A percentile compares a stretch with the other conserved stretches of the same genome.
Evolutionary conservation across 1,140 invertebrate genomes (phyloP).

Genomic region (Drosophila bocki): DNA sequence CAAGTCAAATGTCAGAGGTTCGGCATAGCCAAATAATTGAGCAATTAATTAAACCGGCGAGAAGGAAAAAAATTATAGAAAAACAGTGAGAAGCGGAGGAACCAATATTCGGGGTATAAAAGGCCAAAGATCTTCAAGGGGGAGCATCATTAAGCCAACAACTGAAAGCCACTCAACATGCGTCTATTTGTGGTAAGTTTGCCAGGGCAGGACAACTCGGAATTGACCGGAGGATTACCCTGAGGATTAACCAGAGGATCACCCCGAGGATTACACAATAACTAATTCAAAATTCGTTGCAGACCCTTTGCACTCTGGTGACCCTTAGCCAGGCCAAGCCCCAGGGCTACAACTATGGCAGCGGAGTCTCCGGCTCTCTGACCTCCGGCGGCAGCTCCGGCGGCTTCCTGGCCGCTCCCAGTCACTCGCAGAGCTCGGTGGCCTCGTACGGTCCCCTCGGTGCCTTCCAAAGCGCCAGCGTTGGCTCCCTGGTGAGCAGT

Average conservation of each 20-base stretch:
- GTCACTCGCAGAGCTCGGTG: conserved; percentile 49
- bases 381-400: conserved; percentile 16
- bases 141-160: conserved; percentile 73
- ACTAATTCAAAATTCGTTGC: not conserved
- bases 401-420: conserved; percentile 51
- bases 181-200: conserved; percentile 78
- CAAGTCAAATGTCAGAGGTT: conserved; percentile 81
- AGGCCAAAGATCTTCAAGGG: conserved; percentile 50
- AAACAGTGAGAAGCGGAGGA: conserved; percentile 49
- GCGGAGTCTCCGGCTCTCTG: conserved; percentile 64
- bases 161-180: conserved; percentile 73
- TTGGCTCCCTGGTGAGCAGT: conserved; percentile 60
- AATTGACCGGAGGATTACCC: not conserved
- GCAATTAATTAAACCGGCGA: conserved; percentile 77
- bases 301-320: conserved; percentile 67
- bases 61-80: conserved; percentile 49
- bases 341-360: conserved; percentile 79
- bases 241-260: not conserved
- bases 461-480: conserved; percentile 68
- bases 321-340: conserved; percentile 70
- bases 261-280: not conserved
- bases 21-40: conserved; percentile 74
- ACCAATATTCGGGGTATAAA: conserved; percentile 69
- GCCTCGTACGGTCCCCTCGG: conserved; percentile 65
- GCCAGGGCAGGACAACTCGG: not conserved